These are phyloP conservation scores for Scomber colias DNA, from an alignment of 2,113 vertebrate species.

Conservation along the genomic window DNA sequence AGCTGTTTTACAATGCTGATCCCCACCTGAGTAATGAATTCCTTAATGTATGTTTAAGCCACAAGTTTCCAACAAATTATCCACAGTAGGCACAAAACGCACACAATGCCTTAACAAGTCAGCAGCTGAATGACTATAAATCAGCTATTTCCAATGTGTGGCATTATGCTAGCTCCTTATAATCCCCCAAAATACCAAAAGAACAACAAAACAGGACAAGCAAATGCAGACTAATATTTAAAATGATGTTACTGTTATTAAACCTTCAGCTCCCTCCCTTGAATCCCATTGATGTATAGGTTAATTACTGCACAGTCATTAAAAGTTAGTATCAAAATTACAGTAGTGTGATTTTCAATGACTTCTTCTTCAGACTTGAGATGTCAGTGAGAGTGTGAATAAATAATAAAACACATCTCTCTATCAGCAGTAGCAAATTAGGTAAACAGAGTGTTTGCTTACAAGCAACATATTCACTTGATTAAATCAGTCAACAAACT, in stretches of 20 bases:
- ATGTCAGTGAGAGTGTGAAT: not conserved
- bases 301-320: not conserved
- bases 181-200: conserved; percentile 9
- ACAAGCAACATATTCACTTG: no score
- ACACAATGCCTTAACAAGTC: conserved; percentile 45
- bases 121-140: conserved; percentile 57
- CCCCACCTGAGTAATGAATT: conserved; percentile 68
- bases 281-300: not conserved
- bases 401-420: not conserved
- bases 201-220: not conserved
- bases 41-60: conserved; percentile 56
- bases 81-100: conserved; percentile 48
- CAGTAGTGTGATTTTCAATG: not conserved
- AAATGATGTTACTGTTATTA: not conserved
- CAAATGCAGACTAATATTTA: not conserved
- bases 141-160: conserved; percentile 39
- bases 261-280: not conserved
- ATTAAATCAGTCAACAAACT: no score
- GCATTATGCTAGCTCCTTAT: conserved; percentile 11
- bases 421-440: no score
- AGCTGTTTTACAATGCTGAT: conserved; percentile 53
- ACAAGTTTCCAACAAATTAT: conserved; percentile 53
- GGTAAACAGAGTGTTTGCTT: no score
- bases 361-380: not conserved
- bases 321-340: conserved; percentile 2